Percentiles rank a stretch among this genome's conserved stretches.
These are phyloP conservation scores for Xiphophorus birchmanni DNA, from an alignment of 2,797 vertebrate species.

Conservation along the genomic window DNA sequence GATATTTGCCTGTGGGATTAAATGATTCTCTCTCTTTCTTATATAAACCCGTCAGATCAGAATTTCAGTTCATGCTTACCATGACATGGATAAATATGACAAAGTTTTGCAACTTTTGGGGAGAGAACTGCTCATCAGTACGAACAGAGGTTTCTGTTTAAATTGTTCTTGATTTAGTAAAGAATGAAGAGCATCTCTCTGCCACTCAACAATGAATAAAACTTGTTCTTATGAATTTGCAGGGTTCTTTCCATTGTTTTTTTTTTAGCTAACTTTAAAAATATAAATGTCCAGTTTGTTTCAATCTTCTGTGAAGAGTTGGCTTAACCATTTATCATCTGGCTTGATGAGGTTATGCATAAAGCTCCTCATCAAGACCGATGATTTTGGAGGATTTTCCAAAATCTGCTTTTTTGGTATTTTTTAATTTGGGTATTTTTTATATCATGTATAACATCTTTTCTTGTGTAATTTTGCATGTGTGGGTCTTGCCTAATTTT, in stretches of 20 bases:
- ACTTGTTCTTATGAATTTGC: neutral
- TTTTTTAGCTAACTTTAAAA: too few relatives aligned
- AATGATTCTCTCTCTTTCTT: neutral
- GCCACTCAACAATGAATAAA: neutral
- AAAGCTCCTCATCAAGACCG: neutral
- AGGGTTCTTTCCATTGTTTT: too few relatives aligned
- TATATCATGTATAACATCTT: neutral
- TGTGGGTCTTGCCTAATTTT: neutral
- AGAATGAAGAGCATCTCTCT: neutral
- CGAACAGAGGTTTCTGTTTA: neutral
- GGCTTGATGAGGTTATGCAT: neutral
- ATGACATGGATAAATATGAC: neutral
- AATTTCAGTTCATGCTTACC: neutral
- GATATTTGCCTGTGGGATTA: conserved; percentile 36
- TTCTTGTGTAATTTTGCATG: neutral
- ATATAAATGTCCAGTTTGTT: neutral
- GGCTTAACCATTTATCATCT: neutral
- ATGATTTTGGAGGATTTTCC: too few relatives aligned
- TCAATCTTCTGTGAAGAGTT: neutral
- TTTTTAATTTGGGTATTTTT: neutral
- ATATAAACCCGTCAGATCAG: conserved; percentile 1
- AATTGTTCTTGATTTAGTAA: neutral
- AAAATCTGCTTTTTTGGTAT: neutral
- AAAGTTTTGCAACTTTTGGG: neutral
- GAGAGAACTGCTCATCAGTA: neutral